Base-by-base conservation (phyloP, 2,797 vertebrate species). In the Crenuchus spilurus region DNA sequence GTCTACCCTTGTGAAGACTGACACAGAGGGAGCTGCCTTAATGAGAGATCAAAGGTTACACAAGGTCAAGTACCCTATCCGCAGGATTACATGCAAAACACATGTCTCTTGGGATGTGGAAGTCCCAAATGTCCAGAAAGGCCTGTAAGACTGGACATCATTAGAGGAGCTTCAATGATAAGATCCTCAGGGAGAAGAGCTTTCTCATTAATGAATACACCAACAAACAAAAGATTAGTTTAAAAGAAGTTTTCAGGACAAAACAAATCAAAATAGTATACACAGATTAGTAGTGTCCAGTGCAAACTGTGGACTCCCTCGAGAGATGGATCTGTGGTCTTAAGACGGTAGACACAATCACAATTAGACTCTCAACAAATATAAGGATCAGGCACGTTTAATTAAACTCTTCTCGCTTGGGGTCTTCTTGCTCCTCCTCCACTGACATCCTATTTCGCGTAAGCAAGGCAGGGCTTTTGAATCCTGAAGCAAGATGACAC, bases 341-440 rank as follows among this genome's bases (percentile, higher is more conserved):
- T 87, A 89, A 86, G 88, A 86, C 89, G 87, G 86, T 82, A 88
- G 87, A 90, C 84, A 20, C 26, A 31, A 65, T 33, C 20, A 89
- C 88, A 92, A 91, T 92, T 92, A 93, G 88, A 90, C 87, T 89
- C 89, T 89, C 87, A 89, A 88, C 87, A 90, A 92, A 92, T 90
- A 89, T 87, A 90, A 74, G 86, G 83, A 90, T 91, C 87, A 91
- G 89, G 87, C 84, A 82, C 84, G 41, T 89, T 92, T 92, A 92
- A 92, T 94, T 92, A 92, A 92, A 90, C 89, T 54, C 57, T 73
- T 81, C 67, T 80, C 66, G 77, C 48, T 24, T 31, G n/a, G n/a
- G n/a, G n/a, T 83, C 82, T 49, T 73, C 44, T 44, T 60, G 42
- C 42, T 31, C 22, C 79, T 77, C 84, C 42, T 65, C 49, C 10